Percentiles rank a stretch among this genome's conserved stretches.
Evolutionary conservation across 2,797 vertebrate species (phyloP).

Genomic region (Otolemur crassicaudatus): DNA sequence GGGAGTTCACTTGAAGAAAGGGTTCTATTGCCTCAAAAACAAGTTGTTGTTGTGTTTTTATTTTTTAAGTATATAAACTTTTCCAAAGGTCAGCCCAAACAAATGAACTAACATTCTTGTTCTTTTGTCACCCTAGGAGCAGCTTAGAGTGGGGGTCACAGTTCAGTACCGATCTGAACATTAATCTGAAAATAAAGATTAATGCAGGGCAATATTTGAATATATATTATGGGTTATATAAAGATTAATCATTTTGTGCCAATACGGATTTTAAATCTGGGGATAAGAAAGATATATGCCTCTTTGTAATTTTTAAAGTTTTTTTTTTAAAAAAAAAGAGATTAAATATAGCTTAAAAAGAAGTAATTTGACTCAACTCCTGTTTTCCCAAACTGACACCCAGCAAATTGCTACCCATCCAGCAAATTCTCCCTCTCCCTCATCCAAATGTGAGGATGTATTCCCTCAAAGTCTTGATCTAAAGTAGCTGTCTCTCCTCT

Average conservation of each 20-base stretch:
- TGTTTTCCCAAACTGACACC: neutral
- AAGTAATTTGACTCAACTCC: slow-evolving; percentile 4
- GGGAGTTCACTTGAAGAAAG: slow-evolving; percentile 62
- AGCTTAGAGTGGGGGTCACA: neutral
- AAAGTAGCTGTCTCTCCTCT: neutral
- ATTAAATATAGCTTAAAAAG: neutral
- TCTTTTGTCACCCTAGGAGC: slow-evolving; percentile 5
- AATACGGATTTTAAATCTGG: slow-evolving; percentile 25
- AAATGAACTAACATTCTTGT: slow-evolving; percentile 20
- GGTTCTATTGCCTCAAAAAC: slow-evolving; percentile 68
- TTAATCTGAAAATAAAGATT: slow-evolving; percentile 4
- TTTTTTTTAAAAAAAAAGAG: neutral
- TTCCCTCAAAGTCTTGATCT: neutral
- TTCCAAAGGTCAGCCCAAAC: slow-evolving; percentile 52
- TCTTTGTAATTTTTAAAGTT: neutral
- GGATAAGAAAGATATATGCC: neutral
- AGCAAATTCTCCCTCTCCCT: neutral
- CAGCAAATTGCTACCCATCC: neutral
- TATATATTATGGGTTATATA: neutral
- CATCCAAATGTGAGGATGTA: neutral
- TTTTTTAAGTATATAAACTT: slow-evolving; percentile 51
- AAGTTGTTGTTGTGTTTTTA: slow-evolving; percentile 6
- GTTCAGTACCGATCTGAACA: neutral
- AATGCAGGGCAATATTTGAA: neutral
- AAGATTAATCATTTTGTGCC: slow-evolving; percentile 1